These are phyloP conservation scores for Xenops minutus DNA, from an alignment of 2,797 vertebrate species.

Conservation along the genomic window DNA sequence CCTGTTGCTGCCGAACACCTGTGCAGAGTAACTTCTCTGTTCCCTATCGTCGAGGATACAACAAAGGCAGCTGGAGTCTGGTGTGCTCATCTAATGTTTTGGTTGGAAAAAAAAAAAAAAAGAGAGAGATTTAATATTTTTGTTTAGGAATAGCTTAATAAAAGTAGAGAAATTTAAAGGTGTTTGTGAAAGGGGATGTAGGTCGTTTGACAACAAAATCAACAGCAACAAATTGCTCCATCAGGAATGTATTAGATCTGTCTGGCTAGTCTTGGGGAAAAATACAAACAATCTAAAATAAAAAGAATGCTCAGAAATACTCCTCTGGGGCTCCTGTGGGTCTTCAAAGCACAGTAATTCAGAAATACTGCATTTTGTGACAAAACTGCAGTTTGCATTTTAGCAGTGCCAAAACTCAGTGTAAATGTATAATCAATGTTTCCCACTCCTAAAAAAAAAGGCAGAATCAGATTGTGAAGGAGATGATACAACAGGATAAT, in stretches of 20 bases:
- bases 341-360: neutral
- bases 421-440: slow-evolving; percentile 25
- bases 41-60: neutral
- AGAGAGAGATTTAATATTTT: neutral
- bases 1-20: neutral
- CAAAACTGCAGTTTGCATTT: slow-evolving; percentile 37
- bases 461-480: neutral
- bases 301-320: slow-evolving; percentile 5
- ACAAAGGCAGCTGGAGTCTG: neutral
- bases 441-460: neutral
- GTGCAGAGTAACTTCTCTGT: neutral
- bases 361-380: slow-evolving; percentile 32
- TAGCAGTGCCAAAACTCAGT: neutral
- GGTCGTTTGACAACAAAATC: neutral
- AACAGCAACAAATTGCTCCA: neutral
- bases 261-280: slow-evolving; percentile 1
- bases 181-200: neutral
- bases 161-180: neutral
- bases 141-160: neutral
- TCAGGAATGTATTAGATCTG: neutral
- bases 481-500: neutral
- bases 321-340: slow-evolving; percentile 17
- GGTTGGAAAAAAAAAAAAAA: neutral
- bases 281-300: slow-evolving; percentile 6
- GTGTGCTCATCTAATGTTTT: neutral